Percentiles rank a stretch among this genome's conserved stretches.
These are phyloP conservation scores for Drosophila mauritiana DNA, from an alignment of 1,140 invertebrate species.

Conservation along the genomic window DNA sequence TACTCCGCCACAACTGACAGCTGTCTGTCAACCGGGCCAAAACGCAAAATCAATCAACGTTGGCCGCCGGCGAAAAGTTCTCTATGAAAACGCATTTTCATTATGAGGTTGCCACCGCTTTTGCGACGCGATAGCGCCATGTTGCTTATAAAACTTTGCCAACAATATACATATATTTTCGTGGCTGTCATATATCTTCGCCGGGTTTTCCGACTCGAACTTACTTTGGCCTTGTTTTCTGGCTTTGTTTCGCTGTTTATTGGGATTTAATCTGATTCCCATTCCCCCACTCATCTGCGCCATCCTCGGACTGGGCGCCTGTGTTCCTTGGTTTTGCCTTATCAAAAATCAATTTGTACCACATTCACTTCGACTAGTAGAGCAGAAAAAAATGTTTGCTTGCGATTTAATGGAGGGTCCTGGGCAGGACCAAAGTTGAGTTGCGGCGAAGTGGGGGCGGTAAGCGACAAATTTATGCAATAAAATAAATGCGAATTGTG, in stretches of 20 bases:
- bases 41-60: constrained; percentile 75
- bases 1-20: constrained; percentile 31
- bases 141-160: constrained; percentile 54
- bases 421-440: neutral
- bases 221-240: constrained; percentile 44
- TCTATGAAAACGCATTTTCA: constrained; percentile 67
- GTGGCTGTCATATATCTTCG: constrained; percentile 51
- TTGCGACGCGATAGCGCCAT: constrained; percentile 34
- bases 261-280: constrained; percentile 52
- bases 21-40: constrained; percentile 59
- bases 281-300: neutral
- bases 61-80: constrained; percentile 35
- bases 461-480: constrained; percentile 67
- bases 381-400: constrained; percentile 36
- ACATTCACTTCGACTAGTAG: constrained; percentile 40
- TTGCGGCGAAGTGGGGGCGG: neutral
- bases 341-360: constrained; percentile 73
- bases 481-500: constrained; percentile 58
- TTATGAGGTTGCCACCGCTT: constrained; percentile 39
- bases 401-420: constrained; percentile 30
- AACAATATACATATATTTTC: constrained; percentile 43
- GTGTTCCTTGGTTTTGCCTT: constrained; percentile 32
- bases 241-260: constrained; percentile 55
- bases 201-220: constrained; percentile 19
- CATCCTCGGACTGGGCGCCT: constrained; percentile 13